Conservation (phyloP, 2,797 vertebrate species). For the Rhodeus uyekii region DNA sequence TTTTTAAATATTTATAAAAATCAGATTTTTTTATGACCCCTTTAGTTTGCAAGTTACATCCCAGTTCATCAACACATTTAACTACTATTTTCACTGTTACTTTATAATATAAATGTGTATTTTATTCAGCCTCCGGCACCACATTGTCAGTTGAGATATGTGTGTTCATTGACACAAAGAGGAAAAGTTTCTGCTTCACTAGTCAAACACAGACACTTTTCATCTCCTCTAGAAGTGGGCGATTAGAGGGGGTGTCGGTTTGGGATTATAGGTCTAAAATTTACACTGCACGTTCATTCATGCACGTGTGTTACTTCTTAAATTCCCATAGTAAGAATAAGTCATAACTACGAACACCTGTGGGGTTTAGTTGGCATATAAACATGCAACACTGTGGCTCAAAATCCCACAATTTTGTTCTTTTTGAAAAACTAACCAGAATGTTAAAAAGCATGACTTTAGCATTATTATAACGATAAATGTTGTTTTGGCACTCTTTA, state of each 20-base stretch:
- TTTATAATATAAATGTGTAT: background rate
- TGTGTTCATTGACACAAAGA: conserved; percentile 13
- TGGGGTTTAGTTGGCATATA: conserved; percentile 41
- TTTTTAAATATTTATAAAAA: background rate
- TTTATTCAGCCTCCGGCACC: conserved; percentile 1
- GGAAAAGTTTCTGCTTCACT: conserved; percentile 42
- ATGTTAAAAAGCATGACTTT: conserved; percentile 47
- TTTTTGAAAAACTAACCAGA: conserved; percentile 27
- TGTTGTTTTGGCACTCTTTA: background rate
- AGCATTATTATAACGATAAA: background rate
- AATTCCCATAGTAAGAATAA: conserved; percentile 29
- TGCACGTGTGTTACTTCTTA: conserved; percentile 16
- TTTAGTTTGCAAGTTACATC: background rate
- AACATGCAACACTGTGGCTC: conserved; percentile 23
- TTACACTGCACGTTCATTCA: conserved; percentile 24
- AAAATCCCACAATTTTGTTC: conserved; percentile 33
- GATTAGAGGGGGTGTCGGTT: conserved; percentile 40
- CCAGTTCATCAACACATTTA: background rate
- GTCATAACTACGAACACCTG: conserved; percentile 51
- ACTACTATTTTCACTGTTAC: background rate
- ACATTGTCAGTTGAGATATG: background rate
- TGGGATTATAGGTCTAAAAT: conserved; percentile 46
- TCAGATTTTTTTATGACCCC: background rate
- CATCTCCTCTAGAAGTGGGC: background rate
- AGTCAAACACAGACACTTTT: conserved; percentile 53